Base-by-base conservation (phyloP, 2,113 vertebrate species). In the Agapornis roseicollis region DNA sequence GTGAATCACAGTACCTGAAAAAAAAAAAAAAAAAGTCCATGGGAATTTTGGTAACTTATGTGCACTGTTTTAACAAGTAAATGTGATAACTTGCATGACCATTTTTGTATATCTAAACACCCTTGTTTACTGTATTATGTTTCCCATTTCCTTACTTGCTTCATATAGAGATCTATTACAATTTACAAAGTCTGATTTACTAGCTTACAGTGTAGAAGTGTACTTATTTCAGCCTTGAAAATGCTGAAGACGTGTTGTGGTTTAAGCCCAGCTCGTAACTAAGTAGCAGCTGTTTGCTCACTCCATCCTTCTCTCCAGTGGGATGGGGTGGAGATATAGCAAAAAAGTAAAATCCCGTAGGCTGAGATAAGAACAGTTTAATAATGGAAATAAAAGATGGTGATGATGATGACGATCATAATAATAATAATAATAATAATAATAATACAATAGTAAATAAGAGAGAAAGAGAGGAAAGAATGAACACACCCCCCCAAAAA, bases 11-110 rank as follows among this genome's bases (percentile, higher is more conserved):
- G n/a, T 29, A 74, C 10, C 20, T 61, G 15, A 31, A 74, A 77
- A 83, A 47, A 47, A 47, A 47, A 68, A 41, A 1, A 0, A 1
- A 1, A 20, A 82, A 5, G 5, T 42, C 72, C 1, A 1, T 18
- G 6, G 60, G 77, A 87, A 64, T 58, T 96, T 89, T 79, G 29
- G 20, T 79, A 74, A 49, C 19, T 74, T 6, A 7, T 16, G 1
- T 28, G 7, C 17, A 42, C 11, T 44, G 3, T 61, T 14, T 15
- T 53, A 86, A 17, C 25, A 89, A 71, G 22, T 50, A 89, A 58
- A 64, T 64, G 42, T 9, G 29, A 25, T 42, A 39, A 74, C 13
- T 7, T 56, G 33, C 10, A 33, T 20, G 13, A 33, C 25, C 1
- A 10, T 53, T 84, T 95, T 44, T 47, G 20, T 61, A 53, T 37